These are phyloP conservation scores for Planiliza haematocheilus DNA, from an alignment of 2,113 vertebrate genomes.

Conservation along the genomic window DNA sequence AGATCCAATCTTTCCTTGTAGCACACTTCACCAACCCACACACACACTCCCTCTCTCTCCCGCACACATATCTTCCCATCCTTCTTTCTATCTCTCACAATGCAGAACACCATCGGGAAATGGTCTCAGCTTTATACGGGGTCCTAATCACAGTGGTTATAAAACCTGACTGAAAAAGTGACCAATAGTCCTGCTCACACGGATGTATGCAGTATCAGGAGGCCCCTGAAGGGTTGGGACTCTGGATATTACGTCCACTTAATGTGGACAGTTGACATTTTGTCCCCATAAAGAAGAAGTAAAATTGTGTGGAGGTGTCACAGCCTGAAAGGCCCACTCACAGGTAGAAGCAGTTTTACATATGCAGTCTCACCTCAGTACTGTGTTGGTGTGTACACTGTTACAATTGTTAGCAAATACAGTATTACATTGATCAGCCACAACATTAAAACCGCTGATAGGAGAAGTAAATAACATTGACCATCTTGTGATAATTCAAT, in stretches of 20 bases:
- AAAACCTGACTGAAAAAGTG: constrained; percentile 42
- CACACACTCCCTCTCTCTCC: not conserved
- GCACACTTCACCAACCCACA: constrained; percentile 50
- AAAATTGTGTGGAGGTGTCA: not conserved
- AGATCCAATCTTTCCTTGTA: constrained; percentile 78
- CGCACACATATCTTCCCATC: constrained; percentile 4
- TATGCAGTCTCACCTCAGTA: too few relatives aligned
- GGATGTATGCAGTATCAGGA: constrained; percentile 28
- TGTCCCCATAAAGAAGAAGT: constrained; percentile 3
- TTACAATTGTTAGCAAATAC: too few relatives aligned
- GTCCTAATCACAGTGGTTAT: constrained; percentile 52
- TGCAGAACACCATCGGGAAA: constrained; percentile 42
- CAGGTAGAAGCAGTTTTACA: too few relatives aligned
- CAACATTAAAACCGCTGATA: too few relatives aligned
- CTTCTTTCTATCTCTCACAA: constrained; percentile 37
- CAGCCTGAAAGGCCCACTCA: not conserved
- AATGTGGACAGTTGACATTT: constrained; percentile 2
- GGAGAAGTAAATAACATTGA: too few relatives aligned
- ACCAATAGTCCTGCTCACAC: constrained; percentile 16
- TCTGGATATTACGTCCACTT: constrained; percentile 1
- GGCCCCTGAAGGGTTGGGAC: constrained; percentile 6
- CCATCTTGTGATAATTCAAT: too few relatives aligned
- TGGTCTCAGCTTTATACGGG: constrained; percentile 47
- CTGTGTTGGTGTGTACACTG: too few relatives aligned
- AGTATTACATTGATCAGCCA: too few relatives aligned